Conservation (phyloP, 2,797 vertebrate species). For the Silurus aristotelis region DNA sequence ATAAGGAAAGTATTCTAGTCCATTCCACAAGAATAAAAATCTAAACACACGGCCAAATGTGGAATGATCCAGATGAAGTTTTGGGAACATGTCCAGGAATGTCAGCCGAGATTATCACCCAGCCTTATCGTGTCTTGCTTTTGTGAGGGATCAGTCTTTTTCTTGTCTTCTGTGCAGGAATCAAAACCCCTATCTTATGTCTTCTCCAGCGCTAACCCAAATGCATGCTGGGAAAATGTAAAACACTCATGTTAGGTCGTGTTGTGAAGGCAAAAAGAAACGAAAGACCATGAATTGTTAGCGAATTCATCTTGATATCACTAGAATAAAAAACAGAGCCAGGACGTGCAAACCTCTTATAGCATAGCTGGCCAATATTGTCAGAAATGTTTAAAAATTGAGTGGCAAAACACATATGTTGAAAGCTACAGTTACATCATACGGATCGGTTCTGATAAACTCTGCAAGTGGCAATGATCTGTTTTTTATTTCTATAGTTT, state of each 20-base stretch:
- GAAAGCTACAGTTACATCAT: background rate
- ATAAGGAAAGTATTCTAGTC: background rate
- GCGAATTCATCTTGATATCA: slow-evolving; percentile 9
- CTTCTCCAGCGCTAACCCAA: slow-evolving; percentile 36
- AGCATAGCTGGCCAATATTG: background rate
- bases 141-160: slow-evolving; percentile 68
- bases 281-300: background rate
- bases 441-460: background rate
- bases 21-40: slow-evolving; percentile 42
- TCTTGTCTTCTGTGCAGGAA: slow-evolving; percentile 58
- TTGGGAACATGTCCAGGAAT: slow-evolving; percentile 55
- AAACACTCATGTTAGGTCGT: slow-evolving; percentile 38
- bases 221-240: slow-evolving; percentile 44
- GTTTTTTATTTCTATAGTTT: background rate
- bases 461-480: background rate
- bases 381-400: background rate
- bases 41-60: background rate
- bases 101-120: slow-evolving; percentile 57
- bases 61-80: slow-evolving; percentile 45
- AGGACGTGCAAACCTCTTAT: background rate
- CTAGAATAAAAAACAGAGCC: background rate
- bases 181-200: slow-evolving; percentile 44
- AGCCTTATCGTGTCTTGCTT: slow-evolving; percentile 62
- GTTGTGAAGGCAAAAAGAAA: slow-evolving; percentile 1
- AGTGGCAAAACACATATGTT: background rate